These are phyloP conservation scores for Sminthurides aquaticus DNA, from an alignment of 2,888 invertebrate genomes.

Conservation along the genomic window DNA sequence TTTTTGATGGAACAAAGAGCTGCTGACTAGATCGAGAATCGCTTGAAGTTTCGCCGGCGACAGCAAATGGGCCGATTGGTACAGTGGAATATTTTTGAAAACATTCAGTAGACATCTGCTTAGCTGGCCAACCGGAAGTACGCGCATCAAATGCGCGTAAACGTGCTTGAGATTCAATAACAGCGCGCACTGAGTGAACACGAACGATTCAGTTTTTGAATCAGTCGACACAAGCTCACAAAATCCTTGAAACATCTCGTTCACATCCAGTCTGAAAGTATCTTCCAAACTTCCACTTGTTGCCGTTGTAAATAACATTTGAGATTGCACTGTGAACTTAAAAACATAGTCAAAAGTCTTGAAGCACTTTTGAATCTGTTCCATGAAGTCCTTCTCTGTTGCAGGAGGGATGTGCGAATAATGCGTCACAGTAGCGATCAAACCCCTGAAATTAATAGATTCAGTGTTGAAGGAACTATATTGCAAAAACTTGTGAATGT, in stretches of 20 bases:
- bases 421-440: conserved; percentile 80
- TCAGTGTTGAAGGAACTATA: conserved; percentile 17
- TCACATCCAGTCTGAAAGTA: conserved; percentile 67
- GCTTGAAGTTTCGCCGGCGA: conserved; percentile 74
- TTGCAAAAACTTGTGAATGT: background rate
- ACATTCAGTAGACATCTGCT: conserved; percentile 72
- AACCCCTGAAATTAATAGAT: conserved; percentile 58
- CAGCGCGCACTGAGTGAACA: conserved; percentile 60
- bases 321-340: conserved; percentile 82
- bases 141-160: conserved; percentile 64
- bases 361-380: conserved; percentile 82
- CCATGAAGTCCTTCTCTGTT: conserved; percentile 72
- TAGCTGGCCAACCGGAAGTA: conserved; percentile 59
- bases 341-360: conserved; percentile 86
- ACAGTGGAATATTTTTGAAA: conserved; percentile 62
- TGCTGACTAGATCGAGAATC: conserved; percentile 69
- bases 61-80: conserved; percentile 61
- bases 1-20: conserved; percentile 61
- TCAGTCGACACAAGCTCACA: conserved; percentile 63
- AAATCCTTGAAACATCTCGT: conserved; percentile 61
- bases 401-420: conserved; percentile 70
- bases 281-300: conserved; percentile 85
- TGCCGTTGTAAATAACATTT: conserved; percentile 72
- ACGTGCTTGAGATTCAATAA: conserved; percentile 75
- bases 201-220: conserved; percentile 6